These are phyloP conservation scores for Eupithecia vulgata DNA, from an alignment of 2,888 invertebrate genomes.

Conservation along the genomic window DNA sequence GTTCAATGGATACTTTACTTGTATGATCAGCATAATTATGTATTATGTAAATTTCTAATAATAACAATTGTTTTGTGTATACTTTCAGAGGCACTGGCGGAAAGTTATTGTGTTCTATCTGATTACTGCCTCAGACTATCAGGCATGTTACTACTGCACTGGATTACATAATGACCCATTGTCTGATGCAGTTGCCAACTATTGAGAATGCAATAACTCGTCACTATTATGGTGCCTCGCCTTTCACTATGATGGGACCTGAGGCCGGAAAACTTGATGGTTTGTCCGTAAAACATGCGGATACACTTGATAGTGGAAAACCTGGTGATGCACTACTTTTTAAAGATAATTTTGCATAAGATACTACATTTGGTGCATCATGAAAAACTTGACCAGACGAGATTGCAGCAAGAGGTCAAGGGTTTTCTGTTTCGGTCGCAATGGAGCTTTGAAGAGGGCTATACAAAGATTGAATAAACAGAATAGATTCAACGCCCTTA, in stretches of 20 bases:
- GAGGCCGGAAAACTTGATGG: slow-evolving; percentile 84
- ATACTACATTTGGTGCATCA: slow-evolving; percentile 72
- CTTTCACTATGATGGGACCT: slow-evolving; percentile 83
- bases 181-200: slow-evolving; percentile 71
- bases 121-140: slow-evolving; percentile 77
- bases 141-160: slow-evolving; percentile 79
- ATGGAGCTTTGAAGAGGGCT: slow-evolving; percentile 80
- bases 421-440: slow-evolving; percentile 83
- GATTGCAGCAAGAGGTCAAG: slow-evolving; percentile 80
- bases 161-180: slow-evolving; percentile 72
- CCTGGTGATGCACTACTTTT: slow-evolving; percentile 81
- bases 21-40: slow-evolving; percentile 33
- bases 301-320: slow-evolving; percentile 83
- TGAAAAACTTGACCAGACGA: slow-evolving; percentile 83
- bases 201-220: slow-evolving; percentile 84
- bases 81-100: slow-evolving; percentile 95
- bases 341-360: slow-evolving; percentile 46
- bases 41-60: slow-evolving; percentile 43
- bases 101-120: slow-evolving; percentile 86
- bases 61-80: slow-evolving; percentile 79
- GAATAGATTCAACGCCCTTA: slow-evolving; percentile 63
- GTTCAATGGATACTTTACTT: slow-evolving; percentile 29
- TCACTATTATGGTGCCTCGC: slow-evolving; percentile 83
- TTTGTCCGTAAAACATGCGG: slow-evolving; percentile 77
- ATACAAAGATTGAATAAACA: slow-evolving; percentile 26